phyloP scores from a whole-genome alignment of 64 coral and sea anemone species.

The Porites lutea region DNA sequence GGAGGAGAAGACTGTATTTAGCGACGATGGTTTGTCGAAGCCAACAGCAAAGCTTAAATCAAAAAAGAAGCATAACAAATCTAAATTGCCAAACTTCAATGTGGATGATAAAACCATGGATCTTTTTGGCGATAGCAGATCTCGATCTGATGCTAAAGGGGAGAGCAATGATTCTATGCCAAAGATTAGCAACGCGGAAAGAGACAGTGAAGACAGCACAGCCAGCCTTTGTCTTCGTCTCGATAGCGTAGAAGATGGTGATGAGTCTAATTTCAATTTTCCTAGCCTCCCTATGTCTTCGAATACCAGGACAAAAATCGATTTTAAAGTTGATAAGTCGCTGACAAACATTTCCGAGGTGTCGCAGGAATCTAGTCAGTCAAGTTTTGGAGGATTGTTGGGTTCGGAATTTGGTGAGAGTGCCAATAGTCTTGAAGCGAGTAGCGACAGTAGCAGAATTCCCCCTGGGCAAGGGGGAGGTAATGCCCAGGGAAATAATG shows the following conservation, averaged over 20 bases:
- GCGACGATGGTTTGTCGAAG: constrained; percentile 40
- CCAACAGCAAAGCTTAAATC: neutral
- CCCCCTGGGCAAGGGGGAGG: constrained; percentile 68
- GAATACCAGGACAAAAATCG: neutral
- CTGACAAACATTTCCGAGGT: constrained; percentile 21
- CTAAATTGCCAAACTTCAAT: neutral
- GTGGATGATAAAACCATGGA: constrained; percentile 42
- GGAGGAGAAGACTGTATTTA: constrained; percentile 72
- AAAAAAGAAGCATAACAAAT: constrained; percentile 16
- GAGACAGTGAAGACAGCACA: neutral
- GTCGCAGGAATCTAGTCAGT: constrained; percentile 77
- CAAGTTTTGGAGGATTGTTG: constrained; percentile 46
- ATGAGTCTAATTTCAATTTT: constrained; percentile 45
- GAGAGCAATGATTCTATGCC: neutral
- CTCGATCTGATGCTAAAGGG: neutral
- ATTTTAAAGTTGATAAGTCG: neutral
- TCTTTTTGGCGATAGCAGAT: constrained; percentile 40
- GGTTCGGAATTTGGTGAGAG: constrained; percentile 51
- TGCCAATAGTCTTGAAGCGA: constrained; percentile 69
- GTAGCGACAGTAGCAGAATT: constrained; percentile 87
- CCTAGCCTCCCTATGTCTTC: constrained; percentile 9
- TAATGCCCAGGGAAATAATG: constrained; percentile 13
- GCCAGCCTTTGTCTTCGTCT: constrained; percentile 59
- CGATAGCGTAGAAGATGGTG: constrained; percentile 65
- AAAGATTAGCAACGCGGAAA: neutral